Evolutionary conservation across 1,140 invertebrate genomes (phyloP), one percentile per base, ranked within the genome.

Genomic region (Aethina tumida): DNA sequence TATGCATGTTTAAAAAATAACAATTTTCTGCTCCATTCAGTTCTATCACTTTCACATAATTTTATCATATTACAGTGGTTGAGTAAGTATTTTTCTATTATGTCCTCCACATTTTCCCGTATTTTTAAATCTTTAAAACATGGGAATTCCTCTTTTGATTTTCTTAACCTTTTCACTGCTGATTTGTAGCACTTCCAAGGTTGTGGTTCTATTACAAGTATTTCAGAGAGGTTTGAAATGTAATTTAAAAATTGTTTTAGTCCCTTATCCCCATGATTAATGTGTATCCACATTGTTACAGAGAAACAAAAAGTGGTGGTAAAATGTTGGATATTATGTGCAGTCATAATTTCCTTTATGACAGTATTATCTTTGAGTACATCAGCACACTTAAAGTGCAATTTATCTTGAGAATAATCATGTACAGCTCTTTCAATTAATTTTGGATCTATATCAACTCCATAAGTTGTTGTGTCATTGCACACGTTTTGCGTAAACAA

Each of bases 201-300:
- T 54, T 89, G 85, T 3, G 84, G 82, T 60, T 89, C 85, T 37
- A 89, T 66, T 1, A 88, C 65, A 5, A 88, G 53, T 21, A 73
- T 63, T 22, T 71, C 63, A 1, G 73, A 58, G 6, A 70, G 39
- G 12, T 55, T 39, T 29, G 70, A 71, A 3, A 81, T 58, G 12
- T 66, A 65, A 9, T 62, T 42, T 6, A 86, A 58, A 60, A 81
- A 81, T 4, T 58, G 35, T 31, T 63, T 51, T 9, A 87, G 56
- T 1, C 79, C 82, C 3, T 63, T 56, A 67, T 89, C 85, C 8
- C 84, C 81, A 61, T 80, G 64, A 58, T 88, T 88, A 15, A 89
- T 53, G 60, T 89, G 85, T 46, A 89, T 83, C 85, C 85, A 89
- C 83, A 89, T 86, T 9, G 83, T 84, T 8, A 86, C 71, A 10